Percentiles rank a stretch among this genome's conserved stretches.
Evolutionary conservation across 1,140 invertebrate species (phyloP).

Genomic region (Orchestia grillus): DNA sequence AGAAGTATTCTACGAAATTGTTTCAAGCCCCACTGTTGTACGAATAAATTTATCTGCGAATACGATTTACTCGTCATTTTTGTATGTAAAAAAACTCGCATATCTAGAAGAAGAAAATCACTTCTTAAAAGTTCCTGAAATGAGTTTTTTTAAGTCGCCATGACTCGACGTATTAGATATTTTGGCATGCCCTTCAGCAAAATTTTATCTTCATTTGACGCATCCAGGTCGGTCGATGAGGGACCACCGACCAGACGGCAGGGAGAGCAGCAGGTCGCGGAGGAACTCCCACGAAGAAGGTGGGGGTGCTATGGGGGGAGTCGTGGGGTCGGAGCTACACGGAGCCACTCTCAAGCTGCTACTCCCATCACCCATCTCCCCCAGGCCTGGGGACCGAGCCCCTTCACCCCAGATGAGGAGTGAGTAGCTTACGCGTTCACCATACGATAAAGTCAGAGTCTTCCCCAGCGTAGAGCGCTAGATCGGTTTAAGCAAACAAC

Average conservation of each 20-base stretch:
- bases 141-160: no score
- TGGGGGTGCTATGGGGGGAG: neutral
- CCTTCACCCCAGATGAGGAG: slow-evolving; percentile 44
- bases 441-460: neutral
- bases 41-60: no score
- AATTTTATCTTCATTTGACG: neutral
- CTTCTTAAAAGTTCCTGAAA: no score
- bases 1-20: no score
- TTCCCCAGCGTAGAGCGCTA: no score
- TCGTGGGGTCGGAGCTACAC: slow-evolving; percentile 33
- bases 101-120: no score
- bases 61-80: no score
- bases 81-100: no score
- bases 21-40: no score
- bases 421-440: neutral
- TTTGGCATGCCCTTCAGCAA: no score
- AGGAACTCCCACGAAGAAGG: slow-evolving; percentile 43
- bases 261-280: slow-evolving; percentile 19
- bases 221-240: slow-evolving; percentile 24
- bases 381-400: neutral
- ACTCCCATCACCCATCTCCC: slow-evolving; percentile 9
- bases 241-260: neutral
- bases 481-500: no score
- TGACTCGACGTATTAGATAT: no score
- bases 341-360: slow-evolving; percentile 26